phyloP scores from a whole-genome alignment of 2,113 vertebrate species.

The Rhineura floridana region DNA sequence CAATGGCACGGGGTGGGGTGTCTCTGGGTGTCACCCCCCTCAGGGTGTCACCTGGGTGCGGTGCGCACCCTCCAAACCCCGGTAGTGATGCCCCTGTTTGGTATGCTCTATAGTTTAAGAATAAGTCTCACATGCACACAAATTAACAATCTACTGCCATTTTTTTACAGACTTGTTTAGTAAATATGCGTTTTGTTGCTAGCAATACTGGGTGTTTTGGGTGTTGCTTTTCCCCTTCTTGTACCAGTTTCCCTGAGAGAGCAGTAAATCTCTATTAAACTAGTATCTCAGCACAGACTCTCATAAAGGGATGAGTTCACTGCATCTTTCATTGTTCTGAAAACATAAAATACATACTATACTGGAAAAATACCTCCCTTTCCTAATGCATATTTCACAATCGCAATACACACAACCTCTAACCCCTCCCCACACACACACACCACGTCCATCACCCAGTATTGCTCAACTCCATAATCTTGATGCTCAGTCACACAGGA shows the following conservation, averaged over 20 bases:
- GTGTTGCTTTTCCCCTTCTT: slow-evolving; percentile 16
- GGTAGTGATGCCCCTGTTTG: too few species aligned
- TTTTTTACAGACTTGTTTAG: slow-evolving; percentile 10
- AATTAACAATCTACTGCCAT: background rate
- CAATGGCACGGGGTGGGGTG: too few species aligned
- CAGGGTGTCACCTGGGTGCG: too few species aligned
- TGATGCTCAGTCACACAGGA: background rate
- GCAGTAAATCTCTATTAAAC: background rate
- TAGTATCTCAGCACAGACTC: slow-evolving; percentile 25
- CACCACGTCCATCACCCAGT: background rate
- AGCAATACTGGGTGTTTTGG: slow-evolving; percentile 7
- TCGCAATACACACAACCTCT: slow-evolving; percentile 6
- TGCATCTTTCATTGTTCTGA: background rate
- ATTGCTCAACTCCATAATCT: background rate
- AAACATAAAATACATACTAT: slow-evolving; percentile 18
- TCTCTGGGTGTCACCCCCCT: too few species aligned
- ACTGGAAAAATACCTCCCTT: slow-evolving; percentile 19
- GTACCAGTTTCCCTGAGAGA: slow-evolving; percentile 37
- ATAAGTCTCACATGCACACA: background rate
- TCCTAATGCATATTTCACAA: background rate
- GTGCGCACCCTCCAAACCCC: too few species aligned
- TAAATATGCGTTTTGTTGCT: slow-evolving; percentile 25
- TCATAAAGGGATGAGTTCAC: slow-evolving; percentile 23
- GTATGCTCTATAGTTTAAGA: background rate
- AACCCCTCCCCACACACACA: too few species aligned